Evolutionary conservation across 2,113 vertebrate genomes (phyloP).

Genomic region (Dipodomys spectabilis): DNA sequence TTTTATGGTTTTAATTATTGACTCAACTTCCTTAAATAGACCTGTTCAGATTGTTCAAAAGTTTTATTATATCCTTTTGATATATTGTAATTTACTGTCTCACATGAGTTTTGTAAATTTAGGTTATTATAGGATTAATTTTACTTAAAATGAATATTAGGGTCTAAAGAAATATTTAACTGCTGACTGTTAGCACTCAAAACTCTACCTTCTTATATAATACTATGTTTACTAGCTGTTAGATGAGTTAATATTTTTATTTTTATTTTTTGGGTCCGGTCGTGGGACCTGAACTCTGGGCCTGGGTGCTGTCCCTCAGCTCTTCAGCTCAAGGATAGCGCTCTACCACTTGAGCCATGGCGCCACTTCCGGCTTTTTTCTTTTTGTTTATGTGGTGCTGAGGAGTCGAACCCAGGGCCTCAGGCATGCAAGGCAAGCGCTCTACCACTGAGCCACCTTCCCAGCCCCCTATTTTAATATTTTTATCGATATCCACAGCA

Average conservation of each 20-base stretch:
- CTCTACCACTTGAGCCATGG: no score
- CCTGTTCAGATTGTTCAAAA: not conserved
- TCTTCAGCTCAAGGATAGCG: no score
- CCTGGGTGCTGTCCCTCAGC: no score
- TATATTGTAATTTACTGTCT: not conserved
- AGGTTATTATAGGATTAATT: not conserved
- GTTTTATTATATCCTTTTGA: not conserved
- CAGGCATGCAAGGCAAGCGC: no score
- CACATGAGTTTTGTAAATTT: not conserved
- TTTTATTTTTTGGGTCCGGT: no score
- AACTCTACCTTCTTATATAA: not conserved
- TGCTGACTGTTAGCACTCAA: not conserved
- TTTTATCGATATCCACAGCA: not conserved
- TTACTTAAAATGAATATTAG: constrained; percentile 7
- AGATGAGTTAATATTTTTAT: not conserved
- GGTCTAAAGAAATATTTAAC: constrained; percentile 33
- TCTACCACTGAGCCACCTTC: no score
- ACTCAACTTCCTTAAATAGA: not conserved
- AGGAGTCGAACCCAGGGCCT: no score
- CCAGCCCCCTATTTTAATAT: no score
- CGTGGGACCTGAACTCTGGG: no score
- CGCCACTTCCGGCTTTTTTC: no score
- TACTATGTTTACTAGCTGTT: not conserved
- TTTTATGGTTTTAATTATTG: not conserved
- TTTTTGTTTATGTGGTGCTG: no score